These are phyloP conservation scores for Limnephilus auricula DNA, from an alignment of 2,888 invertebrate species.

Conservation along the genomic window DNA sequence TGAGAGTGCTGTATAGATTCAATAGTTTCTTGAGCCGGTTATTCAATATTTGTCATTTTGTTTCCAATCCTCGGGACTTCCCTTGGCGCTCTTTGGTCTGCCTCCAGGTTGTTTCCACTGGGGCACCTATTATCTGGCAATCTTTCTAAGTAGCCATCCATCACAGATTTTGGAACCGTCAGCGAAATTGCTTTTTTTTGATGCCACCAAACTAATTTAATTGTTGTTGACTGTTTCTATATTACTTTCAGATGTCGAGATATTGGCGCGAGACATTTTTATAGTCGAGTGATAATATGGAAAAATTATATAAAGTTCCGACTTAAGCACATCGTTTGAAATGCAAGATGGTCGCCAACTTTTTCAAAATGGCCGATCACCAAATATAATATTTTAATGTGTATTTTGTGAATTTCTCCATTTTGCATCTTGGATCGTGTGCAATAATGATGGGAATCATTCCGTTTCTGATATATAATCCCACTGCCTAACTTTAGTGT, in stretches of 20 bases:
- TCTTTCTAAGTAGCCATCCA: background rate
- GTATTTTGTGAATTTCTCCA: background rate
- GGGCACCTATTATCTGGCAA: too few relatives aligned
- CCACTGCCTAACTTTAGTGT: slow-evolving; percentile 15
- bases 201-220: background rate
- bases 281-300: background rate
- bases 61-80: too few relatives aligned
- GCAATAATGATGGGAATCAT: background rate
- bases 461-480: background rate
- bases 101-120: background rate
- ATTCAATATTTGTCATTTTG: background rate
- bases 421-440: slow-evolving; percentile 7
- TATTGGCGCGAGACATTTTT: background rate
- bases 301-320: background rate
- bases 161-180: background rate
- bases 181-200: background rate
- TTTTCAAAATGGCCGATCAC: background rate
- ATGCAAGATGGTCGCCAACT: background rate
- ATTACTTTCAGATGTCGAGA: background rate
- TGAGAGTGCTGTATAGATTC: background rate
- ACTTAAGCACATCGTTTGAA: slow-evolving; percentile 5
- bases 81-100: background rate
- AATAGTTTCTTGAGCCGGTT: background rate
- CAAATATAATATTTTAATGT: background rate
- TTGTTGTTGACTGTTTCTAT: background rate